phyloP scores from a whole-genome alignment of 1,140 invertebrate species.

The Ylistrum balloti region DNA sequence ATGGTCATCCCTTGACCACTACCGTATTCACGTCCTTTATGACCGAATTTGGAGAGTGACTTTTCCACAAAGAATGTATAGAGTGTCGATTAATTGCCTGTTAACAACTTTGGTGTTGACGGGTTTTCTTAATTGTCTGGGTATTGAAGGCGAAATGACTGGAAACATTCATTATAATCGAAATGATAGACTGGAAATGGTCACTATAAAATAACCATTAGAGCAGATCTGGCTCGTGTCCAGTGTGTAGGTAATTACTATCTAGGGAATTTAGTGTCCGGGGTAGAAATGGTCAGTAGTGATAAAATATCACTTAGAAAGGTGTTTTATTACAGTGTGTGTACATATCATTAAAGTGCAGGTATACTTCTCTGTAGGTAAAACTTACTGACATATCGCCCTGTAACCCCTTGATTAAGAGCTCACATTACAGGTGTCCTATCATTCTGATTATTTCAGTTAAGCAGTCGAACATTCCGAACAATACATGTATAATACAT shows the following conservation, averaged over 20 bases:
- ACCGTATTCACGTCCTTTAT: background rate
- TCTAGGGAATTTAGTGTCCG: background rate
- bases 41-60: background rate
- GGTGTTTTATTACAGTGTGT: background rate
- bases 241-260: background rate
- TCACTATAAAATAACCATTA: background rate
- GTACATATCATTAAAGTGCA: slow-evolving; percentile 8
- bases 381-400: too few relatives aligned
- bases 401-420: too few relatives aligned
- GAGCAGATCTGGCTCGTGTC: slow-evolving; percentile 21
- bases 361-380: too few relatives aligned
- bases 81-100: slow-evolving; percentile 2
- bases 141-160: background rate
- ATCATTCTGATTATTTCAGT: too few relatives aligned
- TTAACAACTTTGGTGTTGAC: background rate
- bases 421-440: too few relatives aligned
- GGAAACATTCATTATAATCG: slow-evolving; percentile 14
- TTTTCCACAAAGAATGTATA: slow-evolving; percentile 35
- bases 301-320: slow-evolving; percentile 20
- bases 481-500: too few relatives aligned
- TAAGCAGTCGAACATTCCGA: too few relatives aligned
- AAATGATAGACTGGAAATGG: background rate
- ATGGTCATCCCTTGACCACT: slow-evolving; percentile 29
- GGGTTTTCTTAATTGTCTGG: background rate
- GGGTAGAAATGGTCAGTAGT: background rate